Evolutionary conservation across 2,797 vertebrate species (phyloP).

Genomic region (Orestias chungarensis): DNA sequence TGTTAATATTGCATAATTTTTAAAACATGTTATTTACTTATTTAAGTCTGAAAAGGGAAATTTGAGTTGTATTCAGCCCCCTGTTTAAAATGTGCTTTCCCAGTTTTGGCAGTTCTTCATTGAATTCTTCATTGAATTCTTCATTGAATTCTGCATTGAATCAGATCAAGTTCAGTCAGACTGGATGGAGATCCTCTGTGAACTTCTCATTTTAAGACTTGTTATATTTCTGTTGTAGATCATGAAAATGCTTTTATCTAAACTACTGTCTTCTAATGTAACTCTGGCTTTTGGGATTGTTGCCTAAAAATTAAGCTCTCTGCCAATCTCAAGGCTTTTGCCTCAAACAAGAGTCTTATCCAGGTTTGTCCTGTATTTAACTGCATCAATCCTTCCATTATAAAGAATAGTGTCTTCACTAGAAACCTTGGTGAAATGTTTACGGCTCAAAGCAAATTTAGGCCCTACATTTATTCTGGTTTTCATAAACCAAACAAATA

Average conservation of each 20-base stretch:
- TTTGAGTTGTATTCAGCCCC: not conserved
- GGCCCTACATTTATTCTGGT: constrained; percentile 20
- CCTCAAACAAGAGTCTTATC: not conserved
- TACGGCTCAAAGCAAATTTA: constrained; percentile 29
- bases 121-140: too few relatives aligned
- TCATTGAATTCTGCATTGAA: too few relatives aligned
- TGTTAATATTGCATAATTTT: too few relatives aligned
- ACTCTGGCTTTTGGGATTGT: not conserved
- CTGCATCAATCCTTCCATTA: not conserved
- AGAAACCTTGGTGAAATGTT: constrained; percentile 10
- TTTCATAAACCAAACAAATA: constrained; percentile 34
- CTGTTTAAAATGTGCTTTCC: too few relatives aligned
- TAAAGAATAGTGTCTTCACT: constrained; percentile 13
- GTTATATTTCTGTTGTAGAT: not conserved
- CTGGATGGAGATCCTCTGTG: not conserved
- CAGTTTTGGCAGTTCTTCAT: too few relatives aligned
- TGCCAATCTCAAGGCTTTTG: not conserved
- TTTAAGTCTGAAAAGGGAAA: not conserved
- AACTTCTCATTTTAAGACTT: not conserved
- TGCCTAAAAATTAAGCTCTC: not conserved
- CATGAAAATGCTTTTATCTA: not conserved
- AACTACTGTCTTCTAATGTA: not conserved
- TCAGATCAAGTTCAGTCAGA: not conserved
- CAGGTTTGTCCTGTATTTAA: not conserved
- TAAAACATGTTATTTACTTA: not conserved